phyloP scores from a whole-genome alignment of 2,797 vertebrate genomes.

The Antrozous pallidus region DNA sequence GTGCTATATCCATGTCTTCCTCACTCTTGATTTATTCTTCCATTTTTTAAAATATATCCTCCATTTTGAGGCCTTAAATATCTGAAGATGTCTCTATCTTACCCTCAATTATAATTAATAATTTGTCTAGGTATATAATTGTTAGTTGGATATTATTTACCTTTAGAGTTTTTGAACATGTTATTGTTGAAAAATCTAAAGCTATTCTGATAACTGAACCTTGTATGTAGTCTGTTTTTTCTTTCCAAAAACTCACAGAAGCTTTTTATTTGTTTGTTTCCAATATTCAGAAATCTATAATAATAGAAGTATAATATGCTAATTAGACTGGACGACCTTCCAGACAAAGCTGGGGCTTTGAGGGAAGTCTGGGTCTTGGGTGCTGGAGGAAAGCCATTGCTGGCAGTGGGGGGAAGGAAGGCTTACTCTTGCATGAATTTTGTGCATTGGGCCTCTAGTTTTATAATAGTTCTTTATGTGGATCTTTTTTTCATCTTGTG shows the following conservation, averaged over 20 bases:
- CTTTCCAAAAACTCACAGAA: neutral
- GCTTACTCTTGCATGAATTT: no score
- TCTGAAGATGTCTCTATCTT: neutral
- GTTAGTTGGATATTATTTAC: neutral
- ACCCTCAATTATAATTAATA: neutral
- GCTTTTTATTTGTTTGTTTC: neutral
- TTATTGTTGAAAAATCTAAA: neutral
- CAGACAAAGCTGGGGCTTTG: no score
- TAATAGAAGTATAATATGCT: no score
- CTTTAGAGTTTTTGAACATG: neutral
- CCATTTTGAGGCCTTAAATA: neutral
- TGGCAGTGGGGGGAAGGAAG: rapidly evolving
- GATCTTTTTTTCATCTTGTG: neutral
- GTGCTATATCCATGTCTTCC: neutral
- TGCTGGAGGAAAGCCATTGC: no score
- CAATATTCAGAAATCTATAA: neutral
- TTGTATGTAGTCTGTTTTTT: neutral
- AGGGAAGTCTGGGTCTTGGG: no score
- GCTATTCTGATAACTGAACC: neutral
- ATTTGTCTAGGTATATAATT: neutral
- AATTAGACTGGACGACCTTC: no score
- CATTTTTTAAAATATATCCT: neutral
- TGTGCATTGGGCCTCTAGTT: no score
- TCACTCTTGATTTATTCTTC: neutral
- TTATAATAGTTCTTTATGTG: neutral